Evolutionary conservation across 2,797 vertebrate genomes (phyloP), one percentile per base, ranked within the genome.

Genomic region (Poliocrania exsul): DNA sequence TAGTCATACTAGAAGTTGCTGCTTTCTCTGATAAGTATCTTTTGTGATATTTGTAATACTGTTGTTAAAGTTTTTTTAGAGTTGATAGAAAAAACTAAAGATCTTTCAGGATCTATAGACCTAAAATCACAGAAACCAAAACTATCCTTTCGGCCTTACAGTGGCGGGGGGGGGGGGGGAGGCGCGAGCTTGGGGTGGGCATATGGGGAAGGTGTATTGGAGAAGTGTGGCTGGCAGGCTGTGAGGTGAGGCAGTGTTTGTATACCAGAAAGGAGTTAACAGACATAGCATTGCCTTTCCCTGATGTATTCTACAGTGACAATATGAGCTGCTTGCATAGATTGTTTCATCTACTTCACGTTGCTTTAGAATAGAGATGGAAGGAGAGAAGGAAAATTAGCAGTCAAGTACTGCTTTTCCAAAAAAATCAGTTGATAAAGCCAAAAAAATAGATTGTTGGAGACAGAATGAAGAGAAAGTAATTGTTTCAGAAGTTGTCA

Each of bases 1-100:
- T 5, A 29, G 9, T 10, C 19, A 6, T 82, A 50, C 28, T 19
- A 57, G 64, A 57, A 70, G 28, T 47, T 87, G 26, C 42, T 81
- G 51, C 49, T 94, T 86, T 74, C 67, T 89, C 49, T 89, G 40
- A 58, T 95, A 94, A 85, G 78, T 92, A 67, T 87, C 13, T 70
- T 86, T 84, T 49, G 6, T 60, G 17, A 29, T 70, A 11, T 86
- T 84, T 49, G 5, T 64, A 17, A 29, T 73, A 11, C 40, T 70
- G 6, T 64, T 78, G 28, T 10, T 75, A 66, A 64, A 14, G 3
- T 50, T 87, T 73, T 71, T 35, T 20, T 67, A 61, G 24, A 84
- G 16, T 14, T 77, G 29, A 38, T 16, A 35, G 46, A 53, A 65
- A 67, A 91, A 49, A 1, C 8, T 42, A 4, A 54, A 74, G 67